Conservation (phyloP, 2,797 vertebrate species). For the Phaenicophaeus curvirostris region DNA sequence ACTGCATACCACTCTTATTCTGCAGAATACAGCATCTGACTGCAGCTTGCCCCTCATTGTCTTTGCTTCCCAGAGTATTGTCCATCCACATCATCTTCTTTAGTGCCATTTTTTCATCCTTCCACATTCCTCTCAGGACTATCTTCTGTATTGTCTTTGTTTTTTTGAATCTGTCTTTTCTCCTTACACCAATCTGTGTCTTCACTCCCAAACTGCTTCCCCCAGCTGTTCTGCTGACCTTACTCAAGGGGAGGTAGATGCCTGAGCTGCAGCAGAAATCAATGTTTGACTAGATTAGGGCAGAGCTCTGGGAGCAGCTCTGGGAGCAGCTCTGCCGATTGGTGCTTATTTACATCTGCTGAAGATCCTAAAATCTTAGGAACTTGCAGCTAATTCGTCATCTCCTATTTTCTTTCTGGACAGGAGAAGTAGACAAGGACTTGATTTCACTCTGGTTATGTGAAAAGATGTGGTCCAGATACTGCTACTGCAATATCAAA, state of each 20-base stretch:
- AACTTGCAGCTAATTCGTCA: neutral
- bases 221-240: neutral
- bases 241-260: neutral
- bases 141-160: neutral
- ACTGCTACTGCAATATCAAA: neutral
- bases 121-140: neutral
- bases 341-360: neutral
- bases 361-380: neutral
- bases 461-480: neutral
- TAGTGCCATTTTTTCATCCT: neutral
- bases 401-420: neutral
- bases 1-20: neutral
- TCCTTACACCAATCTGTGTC: neutral
- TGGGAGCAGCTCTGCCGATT: neutral
- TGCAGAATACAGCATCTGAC: neutral
- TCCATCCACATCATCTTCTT: neutral
- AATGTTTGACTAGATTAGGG: neutral
- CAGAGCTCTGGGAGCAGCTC: neutral
- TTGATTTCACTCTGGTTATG: neutral
- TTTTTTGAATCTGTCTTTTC: neutral
- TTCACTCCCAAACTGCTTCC: neutral
- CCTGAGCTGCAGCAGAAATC: neutral
- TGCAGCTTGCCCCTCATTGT: neutral
- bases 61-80: neutral
- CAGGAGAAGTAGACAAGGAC: neutral